Evolutionary conservation across 2,797 vertebrate species (phyloP).

Genomic region (Leptodactylus fallax): DNA sequence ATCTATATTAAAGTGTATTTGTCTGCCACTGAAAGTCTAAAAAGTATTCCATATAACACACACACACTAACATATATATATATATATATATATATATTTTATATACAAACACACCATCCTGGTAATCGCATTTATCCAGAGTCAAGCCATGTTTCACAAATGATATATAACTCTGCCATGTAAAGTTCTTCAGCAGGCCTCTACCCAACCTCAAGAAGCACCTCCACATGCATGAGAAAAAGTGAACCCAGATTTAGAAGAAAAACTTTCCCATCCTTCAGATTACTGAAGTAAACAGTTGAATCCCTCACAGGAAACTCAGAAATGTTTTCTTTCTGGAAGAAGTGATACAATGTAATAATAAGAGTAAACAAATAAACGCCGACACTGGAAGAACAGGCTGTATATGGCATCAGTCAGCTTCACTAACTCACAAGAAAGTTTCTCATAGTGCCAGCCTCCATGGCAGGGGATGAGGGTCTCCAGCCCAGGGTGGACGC

Average conservation of each 20-base stretch:
- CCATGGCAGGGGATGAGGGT: too few species aligned
- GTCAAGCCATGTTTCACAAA: too few species aligned
- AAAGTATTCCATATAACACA: background rate
- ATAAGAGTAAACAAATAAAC: background rate
- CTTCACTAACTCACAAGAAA: conserved; percentile 6
- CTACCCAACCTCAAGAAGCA: background rate
- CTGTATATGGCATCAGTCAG: too few species aligned
- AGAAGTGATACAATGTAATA: background rate
- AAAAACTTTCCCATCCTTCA: too few species aligned
- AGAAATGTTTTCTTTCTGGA: background rate
- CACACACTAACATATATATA: background rate
- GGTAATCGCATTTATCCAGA: too few species aligned
- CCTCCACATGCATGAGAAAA: background rate
- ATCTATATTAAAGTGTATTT: background rate
- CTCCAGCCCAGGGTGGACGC: background rate
- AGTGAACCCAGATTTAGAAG: too few species aligned
- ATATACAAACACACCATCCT: too few species aligned
- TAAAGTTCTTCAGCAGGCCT: background rate
- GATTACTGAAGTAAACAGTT: background rate
- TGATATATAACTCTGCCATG: too few species aligned
- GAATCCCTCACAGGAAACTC: background rate
- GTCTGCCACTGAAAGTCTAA: background rate
- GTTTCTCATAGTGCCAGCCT: background rate
- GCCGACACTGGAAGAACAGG: background rate
- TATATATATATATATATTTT: too few species aligned